Base-by-base conservation (phyloP, 2,797 vertebrate species). In the Muraenolepis orangiensis region DNA sequence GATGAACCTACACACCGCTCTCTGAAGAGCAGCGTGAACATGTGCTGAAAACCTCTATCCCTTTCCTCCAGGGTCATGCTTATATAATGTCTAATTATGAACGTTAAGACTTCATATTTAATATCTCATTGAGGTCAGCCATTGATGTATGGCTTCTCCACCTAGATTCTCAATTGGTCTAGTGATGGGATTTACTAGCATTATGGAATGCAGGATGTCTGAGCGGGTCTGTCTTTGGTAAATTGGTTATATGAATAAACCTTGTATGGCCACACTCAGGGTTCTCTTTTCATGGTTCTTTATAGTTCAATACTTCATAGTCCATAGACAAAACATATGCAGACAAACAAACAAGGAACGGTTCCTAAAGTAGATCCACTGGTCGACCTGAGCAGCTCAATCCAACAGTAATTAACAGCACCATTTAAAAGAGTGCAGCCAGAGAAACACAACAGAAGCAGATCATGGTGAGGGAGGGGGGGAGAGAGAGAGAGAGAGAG, bases 341-440 rank as follows among this genome's bases (percentile, higher is more conserved):
- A 46, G 42, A 57, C 36, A 42, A 2, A 14, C 42, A 51, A 20
- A 51, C 57, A 7, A 64, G 2, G 6, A 26, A 64, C n/a, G 16
- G n/a, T 64, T 64, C 23, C 3, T 64, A 64, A 26, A 64, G n/a
- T 64, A 26, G 23, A 12, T 26, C 8, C 5, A 64, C 26, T 23
- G 23, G 11, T 26, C 3, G 88, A 83, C 84, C 40, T 86, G 86
- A 82, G 90, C 87, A 84, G 92, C 90, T 90, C 82, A 86, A 90
- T 88, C 84, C 83, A 78, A 88, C 90, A 90, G 93, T 94, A 94
- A 94, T 93, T 94, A 94, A 94, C 91, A 93, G 87, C 87, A 92
- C 88, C 91, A 91, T 94, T 92, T 91, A 93, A 93, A 92, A 86
- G 86, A 74, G 87, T 92, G 91, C 89, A 91, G 90, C 83, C 92